These are phyloP conservation scores for Nymphicus hollandicus DNA, from an alignment of 2,113 vertebrate species.

Conservation along the genomic window DNA sequence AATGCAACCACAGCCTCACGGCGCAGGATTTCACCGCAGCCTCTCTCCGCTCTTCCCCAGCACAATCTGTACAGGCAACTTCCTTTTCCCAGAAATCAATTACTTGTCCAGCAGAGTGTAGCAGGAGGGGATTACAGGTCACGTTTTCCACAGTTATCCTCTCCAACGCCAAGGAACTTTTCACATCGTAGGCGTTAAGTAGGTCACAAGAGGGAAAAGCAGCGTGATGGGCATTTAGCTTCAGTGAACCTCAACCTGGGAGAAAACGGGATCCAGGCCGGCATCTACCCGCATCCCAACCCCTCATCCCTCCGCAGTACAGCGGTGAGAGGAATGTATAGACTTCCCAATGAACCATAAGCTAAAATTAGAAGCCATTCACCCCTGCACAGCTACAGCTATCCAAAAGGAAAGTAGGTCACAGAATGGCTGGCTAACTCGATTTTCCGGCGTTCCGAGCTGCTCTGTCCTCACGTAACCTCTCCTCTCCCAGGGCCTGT, in stretches of 20 bases:
- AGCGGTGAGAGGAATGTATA: background rate
- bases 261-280: background rate
- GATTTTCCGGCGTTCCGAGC: conserved; percentile 48
- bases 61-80: background rate
- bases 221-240: background rate
- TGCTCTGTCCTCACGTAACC: conserved; percentile 43
- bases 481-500: background rate
- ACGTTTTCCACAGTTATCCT: conserved; percentile 25
- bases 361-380: conserved; percentile 66
- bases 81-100: conserved; percentile 16
- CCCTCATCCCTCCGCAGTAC: background rate
- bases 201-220: background rate
- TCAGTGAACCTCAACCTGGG: background rate
- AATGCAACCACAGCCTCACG: background rate
- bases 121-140: conserved; percentile 24
- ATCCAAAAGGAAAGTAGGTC: conserved; percentile 67
- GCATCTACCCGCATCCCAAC: background rate
- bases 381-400: conserved; percentile 51
- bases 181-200: background rate
- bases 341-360: conserved; percentile 27
- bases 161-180: background rate
- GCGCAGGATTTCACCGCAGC: background rate
- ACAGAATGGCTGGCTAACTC: conserved; percentile 47
- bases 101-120: conserved; percentile 25
- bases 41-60: background rate